Conservation (phyloP, 2,888 invertebrate species). For the Caenorhabditis plicata region DNA sequence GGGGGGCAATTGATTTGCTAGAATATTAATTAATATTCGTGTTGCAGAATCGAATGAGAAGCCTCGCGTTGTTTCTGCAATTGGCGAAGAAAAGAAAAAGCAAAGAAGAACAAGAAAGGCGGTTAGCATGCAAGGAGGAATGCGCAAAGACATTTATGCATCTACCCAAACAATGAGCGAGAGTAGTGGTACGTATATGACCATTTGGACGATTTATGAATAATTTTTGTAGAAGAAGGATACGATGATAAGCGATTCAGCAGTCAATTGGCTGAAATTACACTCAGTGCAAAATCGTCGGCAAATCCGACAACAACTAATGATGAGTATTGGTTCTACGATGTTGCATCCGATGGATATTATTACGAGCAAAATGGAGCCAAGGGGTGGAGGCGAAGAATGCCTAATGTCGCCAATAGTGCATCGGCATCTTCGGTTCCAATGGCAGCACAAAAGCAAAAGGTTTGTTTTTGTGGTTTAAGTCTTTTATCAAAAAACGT, state of each 20-base stretch:
- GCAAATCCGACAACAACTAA: neutral
- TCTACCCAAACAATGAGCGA: conserved; percentile 23
- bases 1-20: no score
- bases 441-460: conserved; percentile 30
- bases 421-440: no score
- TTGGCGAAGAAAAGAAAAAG: conserved; percentile 11
- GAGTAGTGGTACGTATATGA: conserved; percentile 5
- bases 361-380: conserved; percentile 64
- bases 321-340: conserved; percentile 51
- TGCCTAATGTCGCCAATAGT: conserved; percentile 39
- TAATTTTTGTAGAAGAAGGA: conserved; percentile 12
- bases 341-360: conserved; percentile 61
- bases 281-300: neutral
- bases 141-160: conserved; percentile 15
- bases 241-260: neutral
- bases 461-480: conserved; percentile 23
- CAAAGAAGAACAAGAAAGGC: conserved; percentile 15
- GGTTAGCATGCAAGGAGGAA: conserved; percentile 10
- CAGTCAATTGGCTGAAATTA: neutral
- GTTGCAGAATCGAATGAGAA: conserved; percentile 1
- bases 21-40: neutral
- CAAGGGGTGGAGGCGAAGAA: conserved; percentile 51
- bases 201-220: neutral
- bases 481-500: neutral
- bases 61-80: neutral